Evolutionary conservation across 35 echinoderm and acorn worm genomes (phyloP).

Genomic region (Heliocidaris tuberculata): DNA sequence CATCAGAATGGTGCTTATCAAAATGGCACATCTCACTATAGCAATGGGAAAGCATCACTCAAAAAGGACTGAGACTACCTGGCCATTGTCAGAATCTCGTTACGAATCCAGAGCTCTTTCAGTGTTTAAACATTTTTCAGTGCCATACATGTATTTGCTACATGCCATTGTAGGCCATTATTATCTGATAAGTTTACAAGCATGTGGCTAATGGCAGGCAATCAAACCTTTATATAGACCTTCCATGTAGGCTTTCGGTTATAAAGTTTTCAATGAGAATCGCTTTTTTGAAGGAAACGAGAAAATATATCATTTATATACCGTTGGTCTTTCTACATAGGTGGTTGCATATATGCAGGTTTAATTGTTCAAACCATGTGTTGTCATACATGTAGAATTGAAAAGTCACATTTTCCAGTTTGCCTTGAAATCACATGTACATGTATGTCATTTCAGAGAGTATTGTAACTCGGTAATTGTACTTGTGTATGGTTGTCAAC

Average conservation of each 20-base stretch:
- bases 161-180: neutral
- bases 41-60: constrained; percentile 40
- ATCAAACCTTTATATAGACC: too few relatives aligned
- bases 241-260: too few relatives aligned
- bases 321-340: too few relatives aligned
- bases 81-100: neutral
- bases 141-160: neutral
- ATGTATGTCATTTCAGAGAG: neutral
- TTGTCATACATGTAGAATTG: neutral
- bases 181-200: neutral
- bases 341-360: too few relatives aligned
- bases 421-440: neutral
- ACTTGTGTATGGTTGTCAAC: neutral
- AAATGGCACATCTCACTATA: neutral
- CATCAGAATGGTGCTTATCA: neutral
- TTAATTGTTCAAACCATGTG: too few relatives aligned
- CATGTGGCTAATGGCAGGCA: neutral
- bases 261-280: too few relatives aligned
- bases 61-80: neutral
- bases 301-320: too few relatives aligned
- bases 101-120: neutral
- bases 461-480: neutral
- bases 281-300: too few relatives aligned
- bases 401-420: neutral
- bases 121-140: neutral